Evolutionary conservation across 2,113 vertebrate genomes (phyloP), one percentile per base, ranked within the genome.

Genomic region (Ahaetulla prasina): DNA sequence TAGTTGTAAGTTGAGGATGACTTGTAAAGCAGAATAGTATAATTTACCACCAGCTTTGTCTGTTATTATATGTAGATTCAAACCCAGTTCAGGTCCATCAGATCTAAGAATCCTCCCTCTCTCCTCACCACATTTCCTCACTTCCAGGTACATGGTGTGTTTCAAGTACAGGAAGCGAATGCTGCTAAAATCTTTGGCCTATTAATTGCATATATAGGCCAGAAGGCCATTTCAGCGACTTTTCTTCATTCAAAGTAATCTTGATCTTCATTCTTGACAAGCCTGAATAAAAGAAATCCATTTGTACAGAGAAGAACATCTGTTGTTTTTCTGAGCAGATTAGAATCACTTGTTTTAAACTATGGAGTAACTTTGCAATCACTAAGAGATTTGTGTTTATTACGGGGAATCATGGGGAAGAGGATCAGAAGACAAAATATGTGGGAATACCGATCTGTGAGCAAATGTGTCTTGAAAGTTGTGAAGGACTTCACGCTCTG

Each of bases 121-220:
- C 14, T 55, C 87, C 52, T 90, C 35, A 89, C 23, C 6, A 27
- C n/a, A 43, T 8, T 52, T 43, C 43, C 52, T 23, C 16, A 8
- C 43, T 63, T 55, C 45, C 50, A 93, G 93, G 47, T 93, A 93
- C 49, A 30, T 43, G 8, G 93, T 93, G 27, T 93, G 90, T 49
- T 43, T 43, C 54, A 91, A 68, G 43, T 88, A 89, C 39, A 91
- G 52, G 74, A 86, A 63, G 54, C 39, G 23, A 10, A 88, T 89
- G 87, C 22, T 52, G 27, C 14, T 52, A 8, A 50, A 91, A 85
- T 53, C 53, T 9, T 12, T 84, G 68, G 53, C 3, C 9, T 5
- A 11, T 12, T 43, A 63, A 74, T 3, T 3, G 9, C 25, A 0
- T 10, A 47, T 11, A 30, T 27, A 50, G 52, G n/a, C 68, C 14